These are phyloP conservation scores for Hemitrygon akajei DNA, from an alignment of 2,797 vertebrate species.

Conservation along the genomic window DNA sequence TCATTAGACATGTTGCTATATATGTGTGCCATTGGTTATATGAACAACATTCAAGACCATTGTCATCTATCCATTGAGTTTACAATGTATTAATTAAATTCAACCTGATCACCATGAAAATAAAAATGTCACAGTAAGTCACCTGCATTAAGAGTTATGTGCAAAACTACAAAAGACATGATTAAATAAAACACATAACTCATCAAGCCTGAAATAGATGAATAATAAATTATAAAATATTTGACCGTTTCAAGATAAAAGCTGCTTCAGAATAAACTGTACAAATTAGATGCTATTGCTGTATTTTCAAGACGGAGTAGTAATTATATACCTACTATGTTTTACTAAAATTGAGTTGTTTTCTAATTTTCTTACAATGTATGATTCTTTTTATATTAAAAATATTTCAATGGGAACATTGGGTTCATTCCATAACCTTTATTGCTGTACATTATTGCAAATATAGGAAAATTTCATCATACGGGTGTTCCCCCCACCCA, in stretches of 20 bases:
- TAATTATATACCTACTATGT: background rate
- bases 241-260: background rate
- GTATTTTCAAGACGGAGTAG: background rate
- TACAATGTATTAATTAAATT: background rate
- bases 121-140: background rate
- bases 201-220: background rate
- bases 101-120: background rate
- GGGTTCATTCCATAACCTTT: background rate
- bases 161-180: background rate
- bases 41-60: background rate
- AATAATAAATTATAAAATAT: background rate
- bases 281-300: background rate
- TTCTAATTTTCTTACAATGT: background rate
- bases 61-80: background rate
- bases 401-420: background rate
- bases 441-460: background rate
- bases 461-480: background rate
- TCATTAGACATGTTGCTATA: background rate
- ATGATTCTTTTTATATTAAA: background rate
- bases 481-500: too few species aligned
- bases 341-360: background rate
- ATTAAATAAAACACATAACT: background rate
- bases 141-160: background rate
- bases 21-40: background rate
- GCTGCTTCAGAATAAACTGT: background rate